Conservation (phyloP, 2,888 invertebrate species). For the Amiota minor region DNA sequence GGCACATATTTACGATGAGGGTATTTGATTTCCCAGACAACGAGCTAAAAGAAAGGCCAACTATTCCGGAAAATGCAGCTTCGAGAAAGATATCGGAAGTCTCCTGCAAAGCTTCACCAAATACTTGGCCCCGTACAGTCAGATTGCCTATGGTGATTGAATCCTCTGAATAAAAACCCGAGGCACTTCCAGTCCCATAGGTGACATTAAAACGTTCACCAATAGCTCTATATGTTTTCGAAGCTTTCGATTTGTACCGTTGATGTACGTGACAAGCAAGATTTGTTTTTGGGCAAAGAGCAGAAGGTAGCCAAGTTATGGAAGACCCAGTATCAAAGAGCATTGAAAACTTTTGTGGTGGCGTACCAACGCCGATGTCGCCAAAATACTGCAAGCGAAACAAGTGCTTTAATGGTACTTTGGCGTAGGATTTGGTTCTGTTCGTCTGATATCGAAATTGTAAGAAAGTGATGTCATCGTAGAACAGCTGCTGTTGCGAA, state of each 20-base stretch:
- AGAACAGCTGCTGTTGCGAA: not conserved
- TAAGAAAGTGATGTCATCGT: not conserved
- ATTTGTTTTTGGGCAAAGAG: slow-evolving; percentile 91
- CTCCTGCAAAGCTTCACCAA: slow-evolving; percentile 93
- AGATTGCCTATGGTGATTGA: slow-evolving; percentile 81
- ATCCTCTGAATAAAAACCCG: slow-evolving; percentile 94
- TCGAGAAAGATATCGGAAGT: slow-evolving; percentile 95
- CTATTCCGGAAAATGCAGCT: slow-evolving; percentile 97
- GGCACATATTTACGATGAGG: slow-evolving; percentile 91
- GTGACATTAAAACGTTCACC: slow-evolving; percentile 90
- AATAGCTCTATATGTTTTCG: slow-evolving; percentile 85
- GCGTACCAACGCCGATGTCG: slow-evolving; percentile 88
- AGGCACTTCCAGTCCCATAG: slow-evolving; percentile 95
- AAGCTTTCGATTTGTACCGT: slow-evolving; percentile 90
- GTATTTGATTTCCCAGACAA: slow-evolving; percentile 91
- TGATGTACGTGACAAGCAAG: slow-evolving; percentile 78
- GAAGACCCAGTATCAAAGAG: slow-evolving; percentile 98
- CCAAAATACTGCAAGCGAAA: slow-evolving; percentile 96
- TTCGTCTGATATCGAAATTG: not conserved
- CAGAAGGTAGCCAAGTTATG: slow-evolving; percentile 98
- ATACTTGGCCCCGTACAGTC: slow-evolving; percentile 83
- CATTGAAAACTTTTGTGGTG: slow-evolving; percentile 91
- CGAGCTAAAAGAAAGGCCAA: slow-evolving; percentile 89
- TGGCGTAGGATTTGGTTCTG: not conserved
- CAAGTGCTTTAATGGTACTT: slow-evolving; percentile 82